These are phyloP conservation scores for Ptychochromis oligacanthus DNA, from an alignment of 2,113 vertebrate species.

Conservation along the genomic window DNA sequence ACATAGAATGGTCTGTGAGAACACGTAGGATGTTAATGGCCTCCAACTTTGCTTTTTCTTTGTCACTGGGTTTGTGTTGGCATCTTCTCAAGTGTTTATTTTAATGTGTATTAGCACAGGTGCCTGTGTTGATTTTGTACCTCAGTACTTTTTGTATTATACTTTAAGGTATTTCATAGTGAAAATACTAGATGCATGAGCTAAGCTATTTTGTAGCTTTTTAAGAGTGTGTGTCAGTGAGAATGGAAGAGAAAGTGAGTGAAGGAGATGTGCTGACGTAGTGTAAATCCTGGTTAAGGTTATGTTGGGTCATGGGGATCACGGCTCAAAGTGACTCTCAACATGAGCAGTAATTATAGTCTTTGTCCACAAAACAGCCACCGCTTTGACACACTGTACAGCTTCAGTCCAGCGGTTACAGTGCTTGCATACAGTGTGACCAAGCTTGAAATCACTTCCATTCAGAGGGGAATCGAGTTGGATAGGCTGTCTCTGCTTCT, in stretches of 20 bases:
- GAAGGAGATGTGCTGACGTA: constrained; percentile 11
- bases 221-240: neutral
- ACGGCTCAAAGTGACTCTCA: constrained; percentile 26
- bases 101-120: neutral
- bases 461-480: neutral
- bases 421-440: constrained; percentile 50
- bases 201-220: neutral
- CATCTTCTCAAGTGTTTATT: neutral
- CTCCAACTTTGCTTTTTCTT: neutral
- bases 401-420: constrained; percentile 50
- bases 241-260: neutral
- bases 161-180: neutral
- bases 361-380: constrained; percentile 44
- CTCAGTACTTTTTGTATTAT: neutral
- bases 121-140: neutral
- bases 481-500: neutral
- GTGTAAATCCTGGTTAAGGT: constrained; percentile 43
- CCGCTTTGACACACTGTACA: constrained; percentile 59
- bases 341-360: constrained; percentile 67
- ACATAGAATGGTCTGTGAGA: constrained; percentile 1
- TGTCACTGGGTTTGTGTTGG: neutral
- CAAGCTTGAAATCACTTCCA: constrained; percentile 26
- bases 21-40: neutral
- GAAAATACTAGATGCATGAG: neutral
- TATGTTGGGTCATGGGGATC: constrained; percentile 60